phyloP scores from a whole-genome alignment of 1,140 invertebrate species.

The Lepidotrigona ventralis region DNA sequence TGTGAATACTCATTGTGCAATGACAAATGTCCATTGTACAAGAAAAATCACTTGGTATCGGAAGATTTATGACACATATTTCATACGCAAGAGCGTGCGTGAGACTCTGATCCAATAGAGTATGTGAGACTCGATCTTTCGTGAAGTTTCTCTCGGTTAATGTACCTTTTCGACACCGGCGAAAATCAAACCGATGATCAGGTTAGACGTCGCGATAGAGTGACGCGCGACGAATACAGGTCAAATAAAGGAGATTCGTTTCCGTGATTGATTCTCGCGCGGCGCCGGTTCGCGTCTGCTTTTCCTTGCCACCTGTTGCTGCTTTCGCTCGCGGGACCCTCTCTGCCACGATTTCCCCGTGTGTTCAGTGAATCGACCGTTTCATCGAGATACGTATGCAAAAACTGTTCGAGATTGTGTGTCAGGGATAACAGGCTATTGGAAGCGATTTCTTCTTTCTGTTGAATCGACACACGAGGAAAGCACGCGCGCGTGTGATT shows the following conservation, averaged over 20 bases:
- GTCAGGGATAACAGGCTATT: neutral
- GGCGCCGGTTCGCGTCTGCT: neutral
- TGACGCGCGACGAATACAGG: neutral
- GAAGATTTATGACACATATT: too few species aligned
- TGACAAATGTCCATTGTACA: too few species aligned
- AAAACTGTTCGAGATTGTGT: neutral
- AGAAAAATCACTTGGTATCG: too few species aligned
- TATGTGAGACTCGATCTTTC: too few species aligned
- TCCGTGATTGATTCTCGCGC: slow-evolving; percentile 10
- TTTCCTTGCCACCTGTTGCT: slow-evolving; percentile 57
- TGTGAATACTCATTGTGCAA: too few species aligned
- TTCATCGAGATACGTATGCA: neutral
- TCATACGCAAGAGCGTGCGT: too few species aligned
- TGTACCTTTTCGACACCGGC: neutral
- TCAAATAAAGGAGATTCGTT: neutral
- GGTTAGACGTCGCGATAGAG: neutral
- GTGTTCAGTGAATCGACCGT: neutral
- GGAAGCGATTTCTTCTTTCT: neutral
- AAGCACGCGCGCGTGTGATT: too few species aligned
- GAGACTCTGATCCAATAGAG: neutral
- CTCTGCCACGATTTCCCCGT: slow-evolving; percentile 21
- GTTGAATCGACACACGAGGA: too few species aligned
- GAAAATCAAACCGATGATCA: neutral
- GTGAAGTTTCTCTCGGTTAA: neutral
- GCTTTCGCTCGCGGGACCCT: slow-evolving; percentile 25